A percentile compares a stretch with the other conserved stretches of the same genome.
Conservation (phyloP, 1,140 invertebrate species). For the Solenopsis invicta region DNA sequence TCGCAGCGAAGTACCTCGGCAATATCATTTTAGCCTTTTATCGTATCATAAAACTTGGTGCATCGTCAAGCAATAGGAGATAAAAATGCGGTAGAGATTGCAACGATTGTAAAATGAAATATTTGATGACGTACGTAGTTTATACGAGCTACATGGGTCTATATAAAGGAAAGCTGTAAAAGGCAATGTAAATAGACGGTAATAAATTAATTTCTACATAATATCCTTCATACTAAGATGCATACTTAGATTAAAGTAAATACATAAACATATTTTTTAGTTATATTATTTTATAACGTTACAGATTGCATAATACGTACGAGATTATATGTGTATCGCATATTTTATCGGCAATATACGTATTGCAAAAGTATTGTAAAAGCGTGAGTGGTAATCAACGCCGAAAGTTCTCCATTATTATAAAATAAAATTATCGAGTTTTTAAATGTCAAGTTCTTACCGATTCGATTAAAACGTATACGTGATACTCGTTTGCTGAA, state of each 20-base stretch:
- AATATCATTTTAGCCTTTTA: slow-evolving; percentile 42
- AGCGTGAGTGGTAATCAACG: no score
- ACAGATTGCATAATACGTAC: background rate
- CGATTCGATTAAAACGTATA: background rate
- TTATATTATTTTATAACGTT: background rate
- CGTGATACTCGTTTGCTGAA: background rate
- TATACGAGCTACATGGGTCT: background rate
- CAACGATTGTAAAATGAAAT: slow-evolving; percentile 8
- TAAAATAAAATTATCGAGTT: slow-evolving; percentile 14
- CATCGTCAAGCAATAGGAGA: background rate
- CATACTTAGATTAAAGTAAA: background rate
- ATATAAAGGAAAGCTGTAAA: background rate
- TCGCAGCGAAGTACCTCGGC: background rate
- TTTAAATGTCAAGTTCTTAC: background rate
- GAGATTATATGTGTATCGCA: background rate
- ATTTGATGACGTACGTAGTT: background rate
- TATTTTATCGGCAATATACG: background rate
- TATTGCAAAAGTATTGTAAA: background rate
- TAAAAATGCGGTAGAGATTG: background rate
- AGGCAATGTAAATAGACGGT: background rate
- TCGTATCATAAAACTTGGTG: slow-evolving; percentile 34
- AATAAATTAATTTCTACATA: background rate
- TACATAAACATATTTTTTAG: background rate
- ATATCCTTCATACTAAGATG: background rate
- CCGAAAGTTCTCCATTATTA: background rate